Evolutionary conservation across 1,140 invertebrate species (phyloP), one percentile per base, ranked within the genome.

Genomic region (Sesamia nonagrioides): DNA sequence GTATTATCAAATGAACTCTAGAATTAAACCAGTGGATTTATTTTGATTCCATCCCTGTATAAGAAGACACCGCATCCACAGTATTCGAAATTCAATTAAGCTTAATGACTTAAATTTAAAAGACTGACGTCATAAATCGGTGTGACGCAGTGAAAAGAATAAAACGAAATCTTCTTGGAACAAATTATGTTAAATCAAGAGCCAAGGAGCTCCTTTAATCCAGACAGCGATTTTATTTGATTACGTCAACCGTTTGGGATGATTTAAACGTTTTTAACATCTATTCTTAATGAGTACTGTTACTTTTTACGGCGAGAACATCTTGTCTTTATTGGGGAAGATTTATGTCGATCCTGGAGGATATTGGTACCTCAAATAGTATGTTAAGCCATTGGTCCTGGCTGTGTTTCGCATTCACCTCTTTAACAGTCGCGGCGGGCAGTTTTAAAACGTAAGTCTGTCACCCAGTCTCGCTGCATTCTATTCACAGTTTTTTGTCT

Each of bases 161-260:
- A 78, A 79, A 81, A 80, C 72, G 73, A 79, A 81, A 79, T 78
- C 80, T 81, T 66, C 78, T 79, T 80, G 81, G 78, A 78, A 79
- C 68, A 77, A 82, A 85, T 85, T 85, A 83, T 77, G 82, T 82
- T 82, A 82, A 83, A 82, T 85, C 78, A 68, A 81, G 76, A 80
- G 75, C 71, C 80, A 61, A 45, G 40, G 33, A 75, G 63, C 73
- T 78, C 40, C 81, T 82, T 82, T 82, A 75, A 74, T 80, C 76
- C 75, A 52, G 69, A 72, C 63, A 78, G 76, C 72, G 78, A 85
- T 83, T 80, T 85, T 78, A 83, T 83, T 85, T 83, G 72, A 85
- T 83, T 85, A 85, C 77, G 76, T 75, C 72, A 61, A 73, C 69
- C 78, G 56, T 72, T 80, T 81, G 66, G 72, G 72, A 80, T 77